Conservation (phyloP, 1,140 invertebrate species). For the Penaeus chinensis region DNA sequence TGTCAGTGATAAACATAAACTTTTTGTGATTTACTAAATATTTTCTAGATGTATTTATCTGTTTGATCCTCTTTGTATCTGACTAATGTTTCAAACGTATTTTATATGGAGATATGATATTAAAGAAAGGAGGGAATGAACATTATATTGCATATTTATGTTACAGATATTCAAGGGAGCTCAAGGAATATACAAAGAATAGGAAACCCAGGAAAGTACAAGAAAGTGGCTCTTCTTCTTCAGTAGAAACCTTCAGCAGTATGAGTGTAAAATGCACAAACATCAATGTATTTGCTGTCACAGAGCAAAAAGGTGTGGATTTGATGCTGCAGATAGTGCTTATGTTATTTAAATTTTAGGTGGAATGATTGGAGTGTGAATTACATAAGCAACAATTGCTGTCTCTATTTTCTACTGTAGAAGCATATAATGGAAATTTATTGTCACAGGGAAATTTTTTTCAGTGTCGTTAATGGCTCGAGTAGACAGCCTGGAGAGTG, state of each 20-base stretch:
- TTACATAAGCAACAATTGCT: neutral
- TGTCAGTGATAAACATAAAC: too few relatives aligned
- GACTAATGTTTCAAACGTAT: too few relatives aligned
- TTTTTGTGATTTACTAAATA: too few relatives aligned
- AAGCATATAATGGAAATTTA: conserved; percentile 73
- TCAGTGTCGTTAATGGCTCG: conserved; percentile 70
- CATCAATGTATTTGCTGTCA: conserved; percentile 49
- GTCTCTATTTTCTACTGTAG: neutral
- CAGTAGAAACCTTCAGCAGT: conserved; percentile 25
- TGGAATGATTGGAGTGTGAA: neutral
- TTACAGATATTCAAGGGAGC: conserved; percentile 36
- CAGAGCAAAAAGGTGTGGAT: conserved; percentile 37
- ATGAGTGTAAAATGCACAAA: conserved; percentile 51
- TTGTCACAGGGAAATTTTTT: conserved; percentile 47
- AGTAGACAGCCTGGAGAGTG: conserved; percentile 72
- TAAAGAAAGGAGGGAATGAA: neutral
- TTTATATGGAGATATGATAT: too few relatives aligned
- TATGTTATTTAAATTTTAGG: neutral
- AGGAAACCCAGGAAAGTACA: neutral
- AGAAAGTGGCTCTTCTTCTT: neutral
- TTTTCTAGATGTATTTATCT: too few relatives aligned
- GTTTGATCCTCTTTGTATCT: too few relatives aligned
- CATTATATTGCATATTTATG: neutral
- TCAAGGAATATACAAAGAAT: conserved; percentile 21
- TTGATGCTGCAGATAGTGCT: neutral